Evolutionary conservation across 1,140 invertebrate genomes (phyloP).

Genomic region (Agraylea sexmaculata): DNA sequence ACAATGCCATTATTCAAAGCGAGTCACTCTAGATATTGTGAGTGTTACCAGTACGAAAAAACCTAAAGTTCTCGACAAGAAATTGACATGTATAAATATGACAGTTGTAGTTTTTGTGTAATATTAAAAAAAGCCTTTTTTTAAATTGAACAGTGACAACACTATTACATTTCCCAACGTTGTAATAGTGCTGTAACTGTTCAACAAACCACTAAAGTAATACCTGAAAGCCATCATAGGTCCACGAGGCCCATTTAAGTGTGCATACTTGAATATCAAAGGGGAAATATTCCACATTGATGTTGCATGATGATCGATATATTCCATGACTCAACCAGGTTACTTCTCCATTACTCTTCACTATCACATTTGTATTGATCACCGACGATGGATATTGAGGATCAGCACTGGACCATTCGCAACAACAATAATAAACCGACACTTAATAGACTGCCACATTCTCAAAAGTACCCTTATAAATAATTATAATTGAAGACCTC

Average conservation of each 20-base stretch:
- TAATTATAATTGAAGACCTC: too few relatives aligned
- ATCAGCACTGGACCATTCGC: constrained; percentile 70
- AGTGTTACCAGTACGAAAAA: neutral
- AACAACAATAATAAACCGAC: too few relatives aligned
- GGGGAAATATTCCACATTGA: constrained; percentile 89
- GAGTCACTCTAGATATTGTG: too few relatives aligned
- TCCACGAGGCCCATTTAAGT: constrained; percentile 95
- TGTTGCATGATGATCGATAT: constrained; percentile 77
- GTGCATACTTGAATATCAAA: constrained; percentile 87
- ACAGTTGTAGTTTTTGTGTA: neutral
- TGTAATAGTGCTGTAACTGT: too few relatives aligned
- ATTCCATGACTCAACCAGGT: constrained; percentile 75
- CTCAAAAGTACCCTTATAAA: too few relatives aligned
- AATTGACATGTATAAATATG: neutral
- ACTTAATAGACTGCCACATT: too few relatives aligned
- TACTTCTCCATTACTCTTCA: constrained; percentile 57
- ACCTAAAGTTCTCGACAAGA: neutral
- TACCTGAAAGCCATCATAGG: constrained; percentile 89
- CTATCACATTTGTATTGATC: constrained; percentile 75
- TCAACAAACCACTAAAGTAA: too few relatives aligned
- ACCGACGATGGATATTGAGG: constrained; percentile 66
- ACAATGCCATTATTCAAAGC: too few relatives aligned
- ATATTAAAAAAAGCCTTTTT: neutral
- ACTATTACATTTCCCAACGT: too few relatives aligned
- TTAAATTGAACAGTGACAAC: too few relatives aligned